Conservation (phyloP, 2,113 vertebrate genomes). For the Neogale vison region DNA sequence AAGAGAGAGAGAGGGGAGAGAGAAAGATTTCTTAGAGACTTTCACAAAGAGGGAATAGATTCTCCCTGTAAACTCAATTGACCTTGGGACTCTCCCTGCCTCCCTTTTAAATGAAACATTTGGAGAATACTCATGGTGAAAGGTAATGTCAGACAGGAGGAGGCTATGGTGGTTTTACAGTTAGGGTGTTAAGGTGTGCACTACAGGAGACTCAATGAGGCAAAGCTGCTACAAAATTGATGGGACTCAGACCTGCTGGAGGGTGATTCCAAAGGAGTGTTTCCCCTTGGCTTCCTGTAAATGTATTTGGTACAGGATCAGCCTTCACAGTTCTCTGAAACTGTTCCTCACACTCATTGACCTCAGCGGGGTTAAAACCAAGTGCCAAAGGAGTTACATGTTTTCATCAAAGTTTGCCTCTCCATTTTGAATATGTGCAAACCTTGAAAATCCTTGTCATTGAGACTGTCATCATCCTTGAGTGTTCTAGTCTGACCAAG, state of each 20-base stretch:
- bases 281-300: background rate
- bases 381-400: background rate
- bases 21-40: background rate
- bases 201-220: background rate
- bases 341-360: background rate
- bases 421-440: background rate
- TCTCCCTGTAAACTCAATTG: background rate
- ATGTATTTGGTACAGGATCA: background rate
- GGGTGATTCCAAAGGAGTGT: background rate
- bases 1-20: background rate
- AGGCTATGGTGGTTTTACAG: background rate
- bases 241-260: background rate
- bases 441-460: background rate
- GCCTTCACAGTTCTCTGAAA: background rate
- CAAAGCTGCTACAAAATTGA: background rate
- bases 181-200: background rate
- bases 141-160: background rate
- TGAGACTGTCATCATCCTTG: too few species aligned
- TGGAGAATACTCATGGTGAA: background rate
- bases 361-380: background rate
- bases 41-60: background rate
- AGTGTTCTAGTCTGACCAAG: background rate
- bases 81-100: background rate
- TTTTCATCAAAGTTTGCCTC: background rate
- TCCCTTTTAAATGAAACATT: background rate